Percentiles rank a stretch among this genome's conserved stretches.
Evolutionary conservation across 2,888 invertebrate species (phyloP).

Genomic region (Phalera bucephala): DNA sequence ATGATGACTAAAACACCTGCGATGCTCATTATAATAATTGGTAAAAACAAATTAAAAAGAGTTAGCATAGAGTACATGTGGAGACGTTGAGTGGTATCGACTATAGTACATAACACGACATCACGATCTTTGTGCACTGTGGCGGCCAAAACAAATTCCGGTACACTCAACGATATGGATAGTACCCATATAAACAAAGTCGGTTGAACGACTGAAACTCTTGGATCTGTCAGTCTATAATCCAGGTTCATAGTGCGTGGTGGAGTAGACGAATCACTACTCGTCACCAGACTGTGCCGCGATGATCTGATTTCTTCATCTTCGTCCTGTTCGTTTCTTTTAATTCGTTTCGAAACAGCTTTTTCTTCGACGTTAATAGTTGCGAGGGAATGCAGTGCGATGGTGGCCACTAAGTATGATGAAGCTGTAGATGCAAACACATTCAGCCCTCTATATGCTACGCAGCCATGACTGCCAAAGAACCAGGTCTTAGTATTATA

Average conservation of each 20-base stretch:
- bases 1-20: constrained; percentile 49
- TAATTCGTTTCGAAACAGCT: constrained; percentile 52
- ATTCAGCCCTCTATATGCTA: constrained; percentile 79
- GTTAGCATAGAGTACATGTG: constrained; percentile 67
- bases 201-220: constrained; percentile 77
- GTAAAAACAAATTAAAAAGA: constrained; percentile 66
- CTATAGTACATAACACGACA: constrained; percentile 71
- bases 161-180: constrained; percentile 82
- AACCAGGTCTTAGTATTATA: constrained; percentile 76
- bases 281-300: constrained; percentile 74
- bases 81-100: constrained; percentile 74
- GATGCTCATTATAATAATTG: constrained; percentile 54
- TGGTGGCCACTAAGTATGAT: constrained; percentile 79
- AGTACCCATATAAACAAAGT: constrained; percentile 83
- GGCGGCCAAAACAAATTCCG: constrained; percentile 81
- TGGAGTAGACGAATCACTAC: constrained; percentile 70
- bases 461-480: constrained; percentile 74
- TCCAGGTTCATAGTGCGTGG: constrained; percentile 81
- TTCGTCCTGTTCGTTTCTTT: constrained; percentile 53
- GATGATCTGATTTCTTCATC: constrained; percentile 75
- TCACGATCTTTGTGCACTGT: constrained; percentile 62
- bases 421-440: constrained; percentile 81
- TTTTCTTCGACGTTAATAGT: constrained; percentile 78
- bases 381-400: constrained; percentile 83
- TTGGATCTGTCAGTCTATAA: constrained; percentile 68